Evolutionary conservation across 2,797 vertebrate species (phyloP).

Genomic region (Pangasius djambal): DNA sequence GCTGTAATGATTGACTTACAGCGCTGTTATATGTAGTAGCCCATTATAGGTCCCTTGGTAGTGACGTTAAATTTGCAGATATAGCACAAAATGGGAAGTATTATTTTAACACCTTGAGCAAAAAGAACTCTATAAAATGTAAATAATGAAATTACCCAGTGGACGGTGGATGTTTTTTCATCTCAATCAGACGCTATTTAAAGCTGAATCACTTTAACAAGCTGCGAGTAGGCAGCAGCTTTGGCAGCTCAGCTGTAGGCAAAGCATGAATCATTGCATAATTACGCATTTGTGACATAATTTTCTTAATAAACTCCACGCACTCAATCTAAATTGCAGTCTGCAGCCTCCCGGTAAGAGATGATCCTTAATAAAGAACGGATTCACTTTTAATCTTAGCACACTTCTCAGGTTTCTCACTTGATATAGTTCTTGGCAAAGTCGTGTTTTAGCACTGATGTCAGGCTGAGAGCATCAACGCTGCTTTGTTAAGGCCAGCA

Average conservation of each 20-base stretch:
- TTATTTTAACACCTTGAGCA: conserved; percentile 22
- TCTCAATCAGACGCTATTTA: conserved; percentile 29
- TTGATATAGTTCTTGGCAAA: conserved; percentile 81
- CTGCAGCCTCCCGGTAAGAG: conserved; percentile 73
- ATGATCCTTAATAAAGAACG: conserved; percentile 85
- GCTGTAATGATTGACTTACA: conserved; percentile 9
- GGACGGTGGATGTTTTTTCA: conserved; percentile 38
- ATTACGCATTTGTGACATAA: conserved; percentile 69
- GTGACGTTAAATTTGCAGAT: not conserved
- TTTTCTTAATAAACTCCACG: conserved; percentile 72
- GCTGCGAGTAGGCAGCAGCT: conserved; percentile 50
- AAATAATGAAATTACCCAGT: conserved; percentile 38
- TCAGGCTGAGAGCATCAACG: conserved; percentile 70
- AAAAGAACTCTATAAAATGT: not conserved
- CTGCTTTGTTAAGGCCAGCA: conserved; percentile 73
- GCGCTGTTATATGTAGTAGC: not conserved
- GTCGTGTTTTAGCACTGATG: conserved; percentile 74
- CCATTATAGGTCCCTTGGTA: conserved; percentile 12
- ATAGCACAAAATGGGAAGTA: conserved; percentile 14
- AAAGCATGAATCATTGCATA: conserved; percentile 60
- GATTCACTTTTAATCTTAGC: conserved; percentile 81
- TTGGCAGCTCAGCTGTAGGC: conserved; percentile 54
- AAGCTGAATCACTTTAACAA: conserved; percentile 41
- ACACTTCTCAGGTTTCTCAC: conserved; percentile 77
- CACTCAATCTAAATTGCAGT: conserved; percentile 75